Evolutionary conservation across 1,140 invertebrate species (phyloP).

Genomic region (Drosophila pectinifera): DNA sequence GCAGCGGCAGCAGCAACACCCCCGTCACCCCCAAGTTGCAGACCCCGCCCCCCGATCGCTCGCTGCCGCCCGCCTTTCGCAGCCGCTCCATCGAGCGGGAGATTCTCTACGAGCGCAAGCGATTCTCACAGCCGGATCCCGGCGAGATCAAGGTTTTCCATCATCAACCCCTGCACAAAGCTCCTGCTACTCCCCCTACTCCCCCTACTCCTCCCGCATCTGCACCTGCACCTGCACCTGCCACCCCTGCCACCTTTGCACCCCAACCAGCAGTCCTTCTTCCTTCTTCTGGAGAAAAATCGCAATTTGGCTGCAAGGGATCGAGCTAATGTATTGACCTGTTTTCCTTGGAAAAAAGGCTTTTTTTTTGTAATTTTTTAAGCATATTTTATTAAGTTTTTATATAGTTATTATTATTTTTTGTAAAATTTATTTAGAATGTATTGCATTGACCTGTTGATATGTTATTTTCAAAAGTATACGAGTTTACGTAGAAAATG

Average conservation of each 20-base stretch:
- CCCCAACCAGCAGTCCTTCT: not conserved
- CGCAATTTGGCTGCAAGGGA: not conserved
- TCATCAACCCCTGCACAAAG: not conserved
- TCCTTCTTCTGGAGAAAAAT: constrained; percentile 5
- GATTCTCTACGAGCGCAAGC: constrained; percentile 77
- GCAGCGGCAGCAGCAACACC: constrained; percentile 60
- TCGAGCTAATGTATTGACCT: constrained; percentile 1
- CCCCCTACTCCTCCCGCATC: not conserved
- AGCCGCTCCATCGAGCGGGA: constrained; percentile 82
- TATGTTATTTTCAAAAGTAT: too few species aligned
- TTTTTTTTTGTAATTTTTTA: not conserved
- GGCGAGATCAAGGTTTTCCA: constrained; percentile 76
- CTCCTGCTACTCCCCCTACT: not conserved
- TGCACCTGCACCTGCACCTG: constrained; percentile 22
- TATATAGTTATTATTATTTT: not conserved
- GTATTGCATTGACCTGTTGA: too few species aligned
- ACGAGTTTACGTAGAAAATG: too few species aligned
- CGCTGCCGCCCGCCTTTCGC: constrained; percentile 78
- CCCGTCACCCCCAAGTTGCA: constrained; percentile 76
- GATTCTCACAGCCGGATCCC: constrained; percentile 70
- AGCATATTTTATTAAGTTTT: not conserved
- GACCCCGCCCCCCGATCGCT: constrained; percentile 75
- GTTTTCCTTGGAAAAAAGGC: not conserved
- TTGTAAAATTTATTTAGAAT: too few species aligned
- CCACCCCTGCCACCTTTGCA: not conserved